A percentile compares a stretch with the other conserved stretches of the same genome.
phyloP scores from a whole-genome alignment of 2,113 vertebrate species.

The Corapipo altera region DNA sequence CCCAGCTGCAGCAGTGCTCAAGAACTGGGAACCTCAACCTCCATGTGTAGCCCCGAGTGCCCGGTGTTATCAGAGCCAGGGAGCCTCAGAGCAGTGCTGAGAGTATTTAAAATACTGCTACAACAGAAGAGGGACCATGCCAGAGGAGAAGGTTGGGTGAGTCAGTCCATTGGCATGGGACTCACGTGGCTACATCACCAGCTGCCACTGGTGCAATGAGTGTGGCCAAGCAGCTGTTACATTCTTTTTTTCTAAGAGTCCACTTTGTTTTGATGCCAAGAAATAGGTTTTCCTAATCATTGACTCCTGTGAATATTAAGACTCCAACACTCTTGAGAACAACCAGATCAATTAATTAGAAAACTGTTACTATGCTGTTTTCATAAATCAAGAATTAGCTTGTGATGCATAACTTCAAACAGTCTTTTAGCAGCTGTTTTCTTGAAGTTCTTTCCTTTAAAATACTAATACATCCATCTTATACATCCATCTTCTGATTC shows the following conservation, averaged over 20 bases:
- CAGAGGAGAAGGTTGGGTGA: not conserved
- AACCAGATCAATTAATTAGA: not conserved
- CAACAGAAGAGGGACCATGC: not conserved
- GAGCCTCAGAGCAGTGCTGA: not conserved
- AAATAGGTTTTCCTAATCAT: not conserved
- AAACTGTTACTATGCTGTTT: not conserved
- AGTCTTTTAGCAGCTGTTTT: not conserved
- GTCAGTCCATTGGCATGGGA: not conserved
- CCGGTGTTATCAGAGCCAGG: not conserved
- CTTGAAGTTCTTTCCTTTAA: not conserved
- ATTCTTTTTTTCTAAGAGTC: not conserved
- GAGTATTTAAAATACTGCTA: not conserved
- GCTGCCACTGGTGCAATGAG: not conserved
- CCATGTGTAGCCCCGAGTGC: not conserved
- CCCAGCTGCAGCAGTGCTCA: not conserved
- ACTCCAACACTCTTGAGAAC: not conserved
- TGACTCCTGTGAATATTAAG: not conserved
- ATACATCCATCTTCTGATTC: not conserved
- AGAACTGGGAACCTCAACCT: not conserved
- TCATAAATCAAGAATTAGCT: not conserved
- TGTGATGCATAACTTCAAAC: not conserved
- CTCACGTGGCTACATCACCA: fast-evolving
- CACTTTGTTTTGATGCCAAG: not conserved
- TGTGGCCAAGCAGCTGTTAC: not conserved
- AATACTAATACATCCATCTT: not conserved